These are phyloP conservation scores for Cantharis nigra DNA, from an alignment of 2,888 invertebrate genomes.

Conservation along the genomic window DNA sequence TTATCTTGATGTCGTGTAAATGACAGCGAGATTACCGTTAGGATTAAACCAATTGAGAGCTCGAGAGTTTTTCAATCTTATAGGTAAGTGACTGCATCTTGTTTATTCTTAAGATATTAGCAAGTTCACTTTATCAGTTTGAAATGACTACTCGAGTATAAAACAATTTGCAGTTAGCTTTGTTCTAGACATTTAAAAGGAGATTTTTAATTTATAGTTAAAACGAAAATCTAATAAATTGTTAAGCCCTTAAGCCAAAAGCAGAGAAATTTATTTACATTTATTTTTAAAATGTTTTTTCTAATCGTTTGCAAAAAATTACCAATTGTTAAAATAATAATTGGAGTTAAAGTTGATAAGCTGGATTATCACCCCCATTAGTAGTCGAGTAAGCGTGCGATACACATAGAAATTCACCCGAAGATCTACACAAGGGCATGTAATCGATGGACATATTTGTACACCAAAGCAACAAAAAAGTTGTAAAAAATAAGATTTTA, in stretches of 20 bases:
- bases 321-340: not conserved
- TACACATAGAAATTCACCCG: not conserved
- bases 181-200: not conserved
- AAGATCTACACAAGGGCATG: not conserved
- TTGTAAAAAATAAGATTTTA: not conserved
- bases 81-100: conserved; percentile 28
- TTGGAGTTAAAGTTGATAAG: not conserved
- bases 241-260: not conserved
- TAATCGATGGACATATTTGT: not conserved
- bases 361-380: not conserved
- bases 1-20: conserved; percentile 38
- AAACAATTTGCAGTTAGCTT: not conserved
- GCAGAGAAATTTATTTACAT: not conserved
- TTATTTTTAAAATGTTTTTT: too few relatives aligned
- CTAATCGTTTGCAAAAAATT: not conserved
- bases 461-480: not conserved
- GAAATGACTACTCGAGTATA: conserved; percentile 2
- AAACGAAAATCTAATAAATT: not conserved
- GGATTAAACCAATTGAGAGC: conserved; percentile 28
- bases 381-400: not conserved
- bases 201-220: not conserved
- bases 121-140: conserved; percentile 30
- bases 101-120: conserved; percentile 34
- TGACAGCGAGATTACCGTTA: conserved; percentile 35
- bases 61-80: conserved; percentile 35